These are phyloP conservation scores for Fissipunctia ypsillon DNA, from an alignment of 2,888 invertebrate species.

Conservation along the genomic window DNA sequence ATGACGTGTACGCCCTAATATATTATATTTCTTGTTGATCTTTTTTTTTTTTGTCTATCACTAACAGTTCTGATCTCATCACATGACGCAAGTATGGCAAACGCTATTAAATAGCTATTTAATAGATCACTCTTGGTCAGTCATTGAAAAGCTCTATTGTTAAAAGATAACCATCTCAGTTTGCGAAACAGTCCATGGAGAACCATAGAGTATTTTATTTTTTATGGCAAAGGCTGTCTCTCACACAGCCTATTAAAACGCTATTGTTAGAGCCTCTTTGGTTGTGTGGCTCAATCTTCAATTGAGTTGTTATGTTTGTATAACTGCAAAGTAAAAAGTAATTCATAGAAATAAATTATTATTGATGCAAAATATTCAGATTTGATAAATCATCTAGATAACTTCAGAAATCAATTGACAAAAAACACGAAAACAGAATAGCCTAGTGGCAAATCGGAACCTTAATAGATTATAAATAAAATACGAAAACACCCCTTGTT, in stretches of 20 bases:
- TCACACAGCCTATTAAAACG: slow-evolving; percentile 28
- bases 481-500: no score
- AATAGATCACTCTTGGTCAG: slow-evolving; percentile 55
- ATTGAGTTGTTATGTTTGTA: slow-evolving; percentile 1
- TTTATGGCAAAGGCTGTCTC: slow-evolving; percentile 36
- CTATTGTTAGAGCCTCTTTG: slow-evolving; percentile 42
- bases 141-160: slow-evolving; percentile 60
- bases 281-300: slow-evolving; percentile 23
- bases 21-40: slow-evolving; percentile 46
- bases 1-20: slow-evolving; percentile 1
- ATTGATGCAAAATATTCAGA: not conserved
- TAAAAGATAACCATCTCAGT: slow-evolving; percentile 53
- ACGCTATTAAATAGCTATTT: slow-evolving; percentile 62
- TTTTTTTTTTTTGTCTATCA: slow-evolving; percentile 50
- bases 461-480: no score
- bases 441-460: not conserved
- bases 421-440: not conserved
- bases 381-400: not conserved
- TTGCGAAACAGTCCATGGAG: slow-evolving; percentile 47
- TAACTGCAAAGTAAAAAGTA: not conserved
- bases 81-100: slow-evolving; percentile 59
- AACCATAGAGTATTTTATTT: slow-evolving; percentile 44
- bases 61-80: slow-evolving; percentile 62
- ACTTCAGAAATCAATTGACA: not conserved
- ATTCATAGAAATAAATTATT: not conserved